A percentile compares a stretch with the other conserved stretches of the same genome.
These are phyloP conservation scores for Trachemys scripta DNA, from an alignment of 2,113 vertebrate genomes.

Conservation along the genomic window DNA sequence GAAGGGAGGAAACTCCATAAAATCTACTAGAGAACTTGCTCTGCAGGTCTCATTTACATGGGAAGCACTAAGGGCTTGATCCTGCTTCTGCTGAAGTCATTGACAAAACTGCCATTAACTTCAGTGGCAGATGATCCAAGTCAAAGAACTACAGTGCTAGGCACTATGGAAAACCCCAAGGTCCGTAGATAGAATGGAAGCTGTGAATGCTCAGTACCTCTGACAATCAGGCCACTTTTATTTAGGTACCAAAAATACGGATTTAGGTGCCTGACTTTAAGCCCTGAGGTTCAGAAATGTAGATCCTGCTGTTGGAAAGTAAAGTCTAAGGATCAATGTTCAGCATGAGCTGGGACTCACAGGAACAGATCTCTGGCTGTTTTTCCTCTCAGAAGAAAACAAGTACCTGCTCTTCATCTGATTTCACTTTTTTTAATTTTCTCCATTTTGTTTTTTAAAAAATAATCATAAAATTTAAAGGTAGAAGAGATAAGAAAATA, in stretches of 20 bases:
- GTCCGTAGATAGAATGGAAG: neutral
- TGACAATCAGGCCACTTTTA: neutral
- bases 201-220: neutral
- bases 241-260: neutral
- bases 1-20: neutral
- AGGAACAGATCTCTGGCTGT: neutral
- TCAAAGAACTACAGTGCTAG: neutral
- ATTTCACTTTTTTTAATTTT: neutral
- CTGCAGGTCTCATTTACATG: neutral
- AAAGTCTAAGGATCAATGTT: neutral
- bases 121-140: neutral
- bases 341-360: neutral
- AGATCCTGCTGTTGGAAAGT: neutral
- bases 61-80: neutral
- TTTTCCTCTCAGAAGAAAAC: neutral
- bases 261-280: neutral
- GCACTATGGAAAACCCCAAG: neutral
- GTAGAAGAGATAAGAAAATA: neutral
- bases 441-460: neutral
- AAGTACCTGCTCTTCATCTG: neutral
- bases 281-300: neutral
- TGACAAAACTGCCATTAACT: neutral
- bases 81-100: neutral
- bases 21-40: neutral
- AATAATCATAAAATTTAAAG: neutral